Evolutionary conservation across 1,140 invertebrate species (phyloP), one percentile per base, ranked within the genome.

Genomic region (Aphis gossypii): DNA sequence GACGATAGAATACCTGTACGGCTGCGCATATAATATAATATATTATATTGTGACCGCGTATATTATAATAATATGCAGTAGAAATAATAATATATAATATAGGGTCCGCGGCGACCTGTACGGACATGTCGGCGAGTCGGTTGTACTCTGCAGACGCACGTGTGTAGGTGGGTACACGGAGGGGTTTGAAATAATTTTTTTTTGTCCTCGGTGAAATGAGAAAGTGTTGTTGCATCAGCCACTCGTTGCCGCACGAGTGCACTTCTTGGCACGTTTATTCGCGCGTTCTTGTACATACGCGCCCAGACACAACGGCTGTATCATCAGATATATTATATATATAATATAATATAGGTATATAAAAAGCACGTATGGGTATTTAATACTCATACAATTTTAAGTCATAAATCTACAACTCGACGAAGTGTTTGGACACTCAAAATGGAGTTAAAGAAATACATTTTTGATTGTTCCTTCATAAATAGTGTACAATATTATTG

Each of bases 141-240:
- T 68, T 68, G 30, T 68, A 68, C 60, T 60, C 9, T 11, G 48
- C 56, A 14, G 60, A 14, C 60, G n/a, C 60, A 76, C n/a, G n/a
- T 76, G 60, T 83, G 21, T 38, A 18, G n/a, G 35, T 82, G n/a
- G 35, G 8, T 76, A 83, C 82, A 41, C n/a, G 38, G 82, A 41
- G 38, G 82, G 38, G 35, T 46, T 86, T 76, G 60, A 76, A 76
- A n/a, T 86, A 9, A 86, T 46, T 51, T 88, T 88, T 8, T 88
- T 35, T 23, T 51, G 60, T 76, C 60, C 20, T 38, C 48, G 87
- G 87, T 89, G 87, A 54, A 89, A 89, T 54, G 48, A 89, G 48
- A 89, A 89, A 51, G 87, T 54, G n/a, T 54, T 54, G 41, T 89
- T 89, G 87, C 87, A 51, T 89, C 87, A 89, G 46, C 87, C 87